These are phyloP conservation scores for Oxygymnocypris stewartii DNA, from an alignment of 2,113 vertebrate genomes.

Conservation along the genomic window DNA sequence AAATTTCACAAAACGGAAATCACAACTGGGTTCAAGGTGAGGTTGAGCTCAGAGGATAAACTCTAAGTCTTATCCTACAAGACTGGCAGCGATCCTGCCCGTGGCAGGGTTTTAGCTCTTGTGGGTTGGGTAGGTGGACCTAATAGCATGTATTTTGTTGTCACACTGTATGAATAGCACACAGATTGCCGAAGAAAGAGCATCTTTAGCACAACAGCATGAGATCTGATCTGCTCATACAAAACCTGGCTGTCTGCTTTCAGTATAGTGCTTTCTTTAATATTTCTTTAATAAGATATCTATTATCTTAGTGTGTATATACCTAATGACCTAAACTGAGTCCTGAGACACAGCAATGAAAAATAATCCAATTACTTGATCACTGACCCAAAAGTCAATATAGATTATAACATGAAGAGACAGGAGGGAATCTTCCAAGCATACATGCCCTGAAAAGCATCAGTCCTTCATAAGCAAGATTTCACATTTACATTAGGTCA, in stretches of 20 bases:
- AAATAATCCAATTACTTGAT: background rate
- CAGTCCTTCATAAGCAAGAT: background rate
- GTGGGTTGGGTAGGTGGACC: constrained; percentile 44
- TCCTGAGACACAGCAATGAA: background rate
- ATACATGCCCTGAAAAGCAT: background rate
- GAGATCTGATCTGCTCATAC: constrained; percentile 23
- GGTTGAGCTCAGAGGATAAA: constrained; percentile 43
- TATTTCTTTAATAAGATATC: too few species aligned
- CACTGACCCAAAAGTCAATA: background rate
- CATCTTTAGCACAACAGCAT: constrained; percentile 30
- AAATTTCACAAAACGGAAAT: background rate
- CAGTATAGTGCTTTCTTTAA: background rate
- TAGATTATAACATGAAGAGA: background rate
- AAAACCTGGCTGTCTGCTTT: background rate
- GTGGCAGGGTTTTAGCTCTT: constrained; percentile 39
- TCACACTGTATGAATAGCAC: constrained; percentile 53
- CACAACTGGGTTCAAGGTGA: constrained; percentile 21
- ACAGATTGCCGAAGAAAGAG: constrained; percentile 22
- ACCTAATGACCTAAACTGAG: background rate
- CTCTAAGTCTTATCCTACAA: constrained; percentile 39
- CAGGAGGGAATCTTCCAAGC: background rate
- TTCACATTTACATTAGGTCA: background rate
- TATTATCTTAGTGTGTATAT: too few species aligned
- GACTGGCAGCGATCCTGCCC: constrained; percentile 27
- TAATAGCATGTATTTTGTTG: constrained; percentile 53